A percentile compares a stretch with the other conserved stretches of the same genome.
Evolutionary conservation across 2,113 vertebrate genomes (phyloP).

Genomic region (Syngnathus scovelli): DNA sequence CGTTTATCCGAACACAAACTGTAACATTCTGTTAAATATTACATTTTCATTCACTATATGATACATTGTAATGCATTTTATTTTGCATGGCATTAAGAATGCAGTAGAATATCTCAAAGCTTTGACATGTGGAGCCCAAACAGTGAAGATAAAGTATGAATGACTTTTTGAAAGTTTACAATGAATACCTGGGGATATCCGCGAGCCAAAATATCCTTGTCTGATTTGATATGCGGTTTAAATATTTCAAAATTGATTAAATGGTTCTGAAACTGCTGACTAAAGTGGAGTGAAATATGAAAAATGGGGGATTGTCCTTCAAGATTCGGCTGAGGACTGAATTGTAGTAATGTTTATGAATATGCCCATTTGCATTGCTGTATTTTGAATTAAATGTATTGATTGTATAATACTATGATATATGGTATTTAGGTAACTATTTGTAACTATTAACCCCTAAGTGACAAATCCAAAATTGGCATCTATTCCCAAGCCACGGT

Average conservation of each 20-base stretch:
- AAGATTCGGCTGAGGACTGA: background rate
- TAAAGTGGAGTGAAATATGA: slow-evolving; percentile 33
- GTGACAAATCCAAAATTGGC: background rate
- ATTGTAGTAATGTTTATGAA: slow-evolving; percentile 11
- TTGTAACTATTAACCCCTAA: background rate
- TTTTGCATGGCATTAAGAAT: slow-evolving; percentile 12
- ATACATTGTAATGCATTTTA: slow-evolving; percentile 23
- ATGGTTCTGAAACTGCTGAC: slow-evolving; percentile 34
- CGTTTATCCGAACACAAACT: slow-evolving; percentile 16
- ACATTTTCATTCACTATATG: slow-evolving; percentile 3
- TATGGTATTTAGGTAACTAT: background rate
- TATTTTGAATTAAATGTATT: slow-evolving; percentile 7
- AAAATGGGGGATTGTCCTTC: slow-evolving; percentile 27
- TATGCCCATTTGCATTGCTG: slow-evolving; percentile 9
- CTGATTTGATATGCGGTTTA: slow-evolving; percentile 35
- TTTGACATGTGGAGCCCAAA: slow-evolving; percentile 38
- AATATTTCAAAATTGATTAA: slow-evolving; percentile 31
- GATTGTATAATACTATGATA: background rate
- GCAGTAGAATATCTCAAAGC: slow-evolving; percentile 3
- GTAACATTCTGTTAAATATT: background rate
- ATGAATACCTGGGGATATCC: slow-evolving; percentile 54
- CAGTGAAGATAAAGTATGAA: slow-evolving; percentile 20
- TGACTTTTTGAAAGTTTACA: slow-evolving; percentile 14
- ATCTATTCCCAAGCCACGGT: background rate
- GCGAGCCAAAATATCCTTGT: slow-evolving; percentile 24